These are phyloP conservation scores for Lasioglossum pauxillum DNA, from an alignment of 2,888 invertebrate species.

Conservation along the genomic window DNA sequence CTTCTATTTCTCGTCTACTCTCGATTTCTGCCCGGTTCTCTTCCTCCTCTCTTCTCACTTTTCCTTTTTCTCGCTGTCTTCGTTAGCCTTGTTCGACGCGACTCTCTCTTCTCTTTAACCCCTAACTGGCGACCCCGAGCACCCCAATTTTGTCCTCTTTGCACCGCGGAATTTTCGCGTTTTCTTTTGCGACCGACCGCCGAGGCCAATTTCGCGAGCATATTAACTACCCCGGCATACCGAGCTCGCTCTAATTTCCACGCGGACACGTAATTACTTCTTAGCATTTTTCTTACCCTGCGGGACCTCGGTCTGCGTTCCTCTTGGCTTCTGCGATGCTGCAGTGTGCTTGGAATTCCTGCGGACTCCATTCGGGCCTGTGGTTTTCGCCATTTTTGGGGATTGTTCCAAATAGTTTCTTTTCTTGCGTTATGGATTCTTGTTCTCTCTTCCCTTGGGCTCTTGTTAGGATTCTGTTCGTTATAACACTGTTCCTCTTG, in stretches of 20 bases:
- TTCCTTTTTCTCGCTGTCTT: slow-evolving; percentile 16
- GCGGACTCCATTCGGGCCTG: not conserved
- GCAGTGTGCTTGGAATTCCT: not conserved
- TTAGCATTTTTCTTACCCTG: not conserved
- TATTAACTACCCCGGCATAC: not conserved
- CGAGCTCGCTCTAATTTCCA: not conserved
- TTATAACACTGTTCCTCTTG: not conserved
- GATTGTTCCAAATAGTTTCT: not conserved
- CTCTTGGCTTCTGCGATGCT: not conserved
- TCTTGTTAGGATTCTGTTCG: not conserved
- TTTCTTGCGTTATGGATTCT: not conserved
- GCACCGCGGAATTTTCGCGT: not conserved
- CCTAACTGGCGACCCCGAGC: not conserved
- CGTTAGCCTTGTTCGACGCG: not conserved
- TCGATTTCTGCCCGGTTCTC: slow-evolving; percentile 46
- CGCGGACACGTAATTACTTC: not conserved
- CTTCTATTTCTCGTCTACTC: slow-evolving; percentile 34
- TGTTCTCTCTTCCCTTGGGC: not conserved
- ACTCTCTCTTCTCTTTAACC: not conserved
- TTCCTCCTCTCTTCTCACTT: slow-evolving; percentile 13
- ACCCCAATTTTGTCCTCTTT: not conserved
- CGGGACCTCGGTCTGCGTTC: not conserved
- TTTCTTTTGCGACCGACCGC: not conserved
- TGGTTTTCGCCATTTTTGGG: not conserved
- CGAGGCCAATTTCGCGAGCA: not conserved